Evolutionary conservation across 2,888 invertebrate species (phyloP), one percentile per base, ranked within the genome.

Genomic region (Tipula lateralis): DNA sequence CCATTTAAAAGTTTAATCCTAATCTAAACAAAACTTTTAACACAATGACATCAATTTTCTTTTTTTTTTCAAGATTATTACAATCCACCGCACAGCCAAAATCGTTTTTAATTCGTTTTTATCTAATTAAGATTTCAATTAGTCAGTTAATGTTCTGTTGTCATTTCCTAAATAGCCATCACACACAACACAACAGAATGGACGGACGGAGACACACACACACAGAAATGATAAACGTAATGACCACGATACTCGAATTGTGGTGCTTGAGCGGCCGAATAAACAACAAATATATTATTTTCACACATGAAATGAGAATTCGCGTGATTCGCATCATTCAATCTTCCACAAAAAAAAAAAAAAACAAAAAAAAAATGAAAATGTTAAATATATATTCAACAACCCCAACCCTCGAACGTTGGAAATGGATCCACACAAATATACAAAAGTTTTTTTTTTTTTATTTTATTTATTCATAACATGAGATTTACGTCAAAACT

Each of bases 121-220:
- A 66, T 66, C 66, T 66, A 66, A 66, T 66, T 66, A 66, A 66
- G 66, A 66, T 66, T 66, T 66, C 66, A 66, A 66, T 66, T 66
- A 66, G 66, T 66, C 24, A 66, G 66, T 66, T 66, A 66, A 66
- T 66, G 66, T 66, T 66, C 66, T 66, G 66, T 66, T 66, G 66
- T 66, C 66, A 66, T 66, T 66, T 66, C 66, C 66, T 66, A 66
- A 66, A 66, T 24, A 66, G 66, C 66, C 66, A 66, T 66, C 66
- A 16, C 13, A 39, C 16, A 44, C 16, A n/a, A 66, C 44, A 66
- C 66, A 66, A 66, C 24, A 24, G 16, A 13, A 44, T 7, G 13
- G 6, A 32, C 32, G 6, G 6, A 32, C 2, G 13, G 39, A 39
- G 13, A 9, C 39, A n/a, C n/a, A n/a, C n/a, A n/a, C n/a, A n/a